These are phyloP conservation scores for Drosophila albomicans DNA, from an alignment of 1,140 invertebrate genomes.

Conservation along the genomic window DNA sequence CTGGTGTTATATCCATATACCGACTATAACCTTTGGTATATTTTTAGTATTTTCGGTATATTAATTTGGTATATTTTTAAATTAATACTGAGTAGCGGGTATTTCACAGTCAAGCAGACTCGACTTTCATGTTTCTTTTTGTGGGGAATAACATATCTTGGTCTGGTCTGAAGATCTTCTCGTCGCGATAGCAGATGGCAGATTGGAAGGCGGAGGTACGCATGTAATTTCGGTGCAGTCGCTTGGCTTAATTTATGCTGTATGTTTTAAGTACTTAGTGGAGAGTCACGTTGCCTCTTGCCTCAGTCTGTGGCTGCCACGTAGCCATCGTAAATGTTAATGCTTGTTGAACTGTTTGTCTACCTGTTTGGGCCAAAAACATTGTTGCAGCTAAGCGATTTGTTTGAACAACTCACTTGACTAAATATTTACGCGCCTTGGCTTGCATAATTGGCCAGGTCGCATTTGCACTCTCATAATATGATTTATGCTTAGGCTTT, in stretches of 20 bases:
- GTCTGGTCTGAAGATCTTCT: constrained; percentile 13
- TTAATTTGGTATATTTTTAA: too few species aligned
- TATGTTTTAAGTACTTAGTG: constrained; percentile 31
- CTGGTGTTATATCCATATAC: too few species aligned
- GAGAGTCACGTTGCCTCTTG: constrained; percentile 62
- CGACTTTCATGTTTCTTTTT: constrained; percentile 15
- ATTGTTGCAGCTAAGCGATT: constrained; percentile 49
- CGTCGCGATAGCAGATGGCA: constrained; percentile 16
- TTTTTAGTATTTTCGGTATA: too few species aligned
- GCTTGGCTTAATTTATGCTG: constrained; percentile 51
- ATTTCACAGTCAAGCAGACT: too few species aligned
- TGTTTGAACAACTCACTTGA: constrained; percentile 19
- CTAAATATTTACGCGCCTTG: constrained; percentile 30
- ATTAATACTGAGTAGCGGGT: too few species aligned
- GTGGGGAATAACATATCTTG: constrained; percentile 56
- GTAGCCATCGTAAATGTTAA: constrained; percentile 63
- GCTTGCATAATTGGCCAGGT: constrained; percentile 60
- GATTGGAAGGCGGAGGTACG: not conserved
- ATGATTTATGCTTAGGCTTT: constrained; percentile 54
- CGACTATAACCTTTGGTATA: too few species aligned
- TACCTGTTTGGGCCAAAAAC: constrained; percentile 42
- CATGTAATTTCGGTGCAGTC: constrained; percentile 42
- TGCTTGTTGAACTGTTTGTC: constrained; percentile 20
- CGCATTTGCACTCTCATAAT: constrained; percentile 35
- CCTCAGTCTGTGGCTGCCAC: constrained; percentile 34